A percentile compares a stretch with the other conserved stretches of the same genome.
These are phyloP conservation scores for Diogma glabrata DNA, from an alignment of 2,888 invertebrate species.

Conservation along the genomic window DNA sequence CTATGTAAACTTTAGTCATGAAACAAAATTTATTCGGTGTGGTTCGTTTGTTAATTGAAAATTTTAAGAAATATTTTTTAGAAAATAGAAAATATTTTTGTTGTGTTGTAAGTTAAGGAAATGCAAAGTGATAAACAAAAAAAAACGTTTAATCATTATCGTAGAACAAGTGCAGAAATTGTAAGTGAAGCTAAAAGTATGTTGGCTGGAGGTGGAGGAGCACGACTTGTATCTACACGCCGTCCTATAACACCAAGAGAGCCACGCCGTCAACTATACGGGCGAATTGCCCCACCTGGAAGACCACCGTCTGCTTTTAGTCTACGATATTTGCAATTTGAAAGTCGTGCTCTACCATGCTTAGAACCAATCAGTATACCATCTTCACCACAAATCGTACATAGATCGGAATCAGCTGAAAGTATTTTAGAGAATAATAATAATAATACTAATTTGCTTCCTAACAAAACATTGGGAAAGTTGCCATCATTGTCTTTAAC, in stretches of 20 bases:
- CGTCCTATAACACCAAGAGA: slow-evolving; percentile 80
- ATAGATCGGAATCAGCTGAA: slow-evolving; percentile 19
- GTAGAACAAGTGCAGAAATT: slow-evolving; percentile 69
- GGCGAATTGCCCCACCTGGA: slow-evolving; percentile 41
- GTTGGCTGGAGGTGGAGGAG: slow-evolving; percentile 31
- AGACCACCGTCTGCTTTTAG: slow-evolving; percentile 69
- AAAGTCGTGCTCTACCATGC: slow-evolving; percentile 34
- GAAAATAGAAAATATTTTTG: slow-evolving; percentile 30
- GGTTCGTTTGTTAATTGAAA: no score
- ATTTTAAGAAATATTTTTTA: background rate
- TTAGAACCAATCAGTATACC: slow-evolving; percentile 27
- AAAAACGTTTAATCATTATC: slow-evolving; percentile 15
- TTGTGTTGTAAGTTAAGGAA: slow-evolving; percentile 4
- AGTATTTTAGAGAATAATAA: slow-evolving; percentile 15
- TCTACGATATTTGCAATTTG: slow-evolving; percentile 51
- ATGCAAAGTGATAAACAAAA: slow-evolving; percentile 3
- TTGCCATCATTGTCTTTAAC: slow-evolving; percentile 19
- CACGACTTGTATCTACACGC: slow-evolving; percentile 53
- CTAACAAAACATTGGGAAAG: slow-evolving; percentile 14
- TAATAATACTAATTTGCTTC: background rate
- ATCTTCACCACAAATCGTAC: slow-evolving; percentile 7
- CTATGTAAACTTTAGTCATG: no score
- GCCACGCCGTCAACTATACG: slow-evolving; percentile 65
- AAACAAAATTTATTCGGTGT: no score
- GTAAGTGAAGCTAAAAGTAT: slow-evolving; percentile 66